A percentile compares a stretch with the other conserved stretches of the same genome.
Conservation (phyloP, 1,140 invertebrate genomes). For the Lucilia sericata region DNA sequence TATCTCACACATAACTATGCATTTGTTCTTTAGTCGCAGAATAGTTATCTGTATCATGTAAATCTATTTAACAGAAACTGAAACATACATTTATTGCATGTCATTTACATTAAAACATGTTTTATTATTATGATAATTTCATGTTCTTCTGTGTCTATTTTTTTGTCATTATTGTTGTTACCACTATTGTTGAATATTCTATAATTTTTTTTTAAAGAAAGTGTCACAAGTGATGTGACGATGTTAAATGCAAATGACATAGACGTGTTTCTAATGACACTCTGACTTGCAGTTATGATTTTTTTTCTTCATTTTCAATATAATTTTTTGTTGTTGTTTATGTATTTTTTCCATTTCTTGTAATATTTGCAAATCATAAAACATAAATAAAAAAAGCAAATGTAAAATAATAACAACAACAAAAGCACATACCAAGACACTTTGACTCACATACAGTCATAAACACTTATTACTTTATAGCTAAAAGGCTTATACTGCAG, state of each 20-base stretch:
- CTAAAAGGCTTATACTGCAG: constrained; percentile 32
- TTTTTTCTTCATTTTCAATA: neutral
- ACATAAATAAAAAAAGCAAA: neutral
- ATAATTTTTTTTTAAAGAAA: constrained; percentile 9
- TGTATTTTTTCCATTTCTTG: neutral
- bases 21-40: too few species aligned
- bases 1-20: too few species aligned
- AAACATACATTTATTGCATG: constrained; percentile 19
- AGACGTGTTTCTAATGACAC: constrained; percentile 33
- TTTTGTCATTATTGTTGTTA: neutral
- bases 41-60: neutral
- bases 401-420: neutral
- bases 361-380: constrained; percentile 21
- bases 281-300: constrained; percentile 4
- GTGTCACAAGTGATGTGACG: constrained; percentile 33
- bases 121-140: neutral
- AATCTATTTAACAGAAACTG: neutral
- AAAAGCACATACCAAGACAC: neutral
- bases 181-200: neutral
- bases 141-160: neutral
- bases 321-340: neutral
- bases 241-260: constrained; percentile 32
- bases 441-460: neutral
- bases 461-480: constrained; percentile 30
- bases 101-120: constrained; percentile 29